phyloP scores from a whole-genome alignment of 2,888 invertebrate genomes.

The Stictocephala bisonia region DNA sequence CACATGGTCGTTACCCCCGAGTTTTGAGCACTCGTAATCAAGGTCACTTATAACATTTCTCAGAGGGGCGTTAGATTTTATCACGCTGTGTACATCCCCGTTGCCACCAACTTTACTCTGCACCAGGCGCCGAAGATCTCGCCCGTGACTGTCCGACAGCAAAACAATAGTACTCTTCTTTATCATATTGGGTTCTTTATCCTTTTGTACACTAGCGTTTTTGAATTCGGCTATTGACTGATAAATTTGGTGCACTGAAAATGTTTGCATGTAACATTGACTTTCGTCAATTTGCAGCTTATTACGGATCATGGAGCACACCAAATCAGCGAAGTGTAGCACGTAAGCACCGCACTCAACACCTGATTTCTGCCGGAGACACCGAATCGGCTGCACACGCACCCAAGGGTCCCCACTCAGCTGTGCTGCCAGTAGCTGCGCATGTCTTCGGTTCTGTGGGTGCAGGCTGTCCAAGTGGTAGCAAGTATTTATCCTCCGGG shows the following conservation, averaged over 20 bases:
- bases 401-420: background rate
- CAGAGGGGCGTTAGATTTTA: no score
- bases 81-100: no score
- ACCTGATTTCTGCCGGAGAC: background rate
- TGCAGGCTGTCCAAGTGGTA: slow-evolving; percentile 5
- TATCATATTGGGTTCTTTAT: no score
- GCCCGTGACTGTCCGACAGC: no score
- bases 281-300: background rate
- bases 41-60: no score
- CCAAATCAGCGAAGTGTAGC: background rate
- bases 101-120: no score
- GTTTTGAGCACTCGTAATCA: no score
- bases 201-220: no score
- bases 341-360: slow-evolving; percentile 18
- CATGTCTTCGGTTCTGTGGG: background rate
- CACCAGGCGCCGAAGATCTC: no score
- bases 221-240: no score
- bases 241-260: background rate
- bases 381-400: background rate
- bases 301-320: background rate
- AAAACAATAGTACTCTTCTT: no score
- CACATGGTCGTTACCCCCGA: no score
- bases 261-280: background rate
- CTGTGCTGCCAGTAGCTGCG: background rate
- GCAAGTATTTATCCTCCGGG: background rate